Evolutionary conservation across 2,113 vertebrate species (phyloP).

Genomic region (Ammospiza caudacuta): DNA sequence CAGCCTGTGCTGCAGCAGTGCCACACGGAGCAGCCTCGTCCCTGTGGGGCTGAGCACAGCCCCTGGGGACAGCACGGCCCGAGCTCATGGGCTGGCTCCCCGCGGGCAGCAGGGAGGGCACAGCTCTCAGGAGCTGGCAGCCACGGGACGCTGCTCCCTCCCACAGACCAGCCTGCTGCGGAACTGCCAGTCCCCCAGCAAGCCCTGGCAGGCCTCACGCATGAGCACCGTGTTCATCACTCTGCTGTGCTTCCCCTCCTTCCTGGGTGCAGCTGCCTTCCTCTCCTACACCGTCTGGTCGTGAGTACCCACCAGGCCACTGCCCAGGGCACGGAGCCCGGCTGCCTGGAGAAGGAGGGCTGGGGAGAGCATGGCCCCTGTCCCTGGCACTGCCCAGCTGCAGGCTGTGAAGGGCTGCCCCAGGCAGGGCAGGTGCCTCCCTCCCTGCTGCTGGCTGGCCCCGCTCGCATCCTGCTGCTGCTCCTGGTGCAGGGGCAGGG

Average conservation of each 20-base stretch:
- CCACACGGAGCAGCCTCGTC: fast-evolving
- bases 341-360: not conserved
- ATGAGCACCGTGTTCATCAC: conserved; percentile 93
- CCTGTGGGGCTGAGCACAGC: not conserved
- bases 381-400: not conserved
- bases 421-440: not conserved
- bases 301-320: conserved; percentile 71
- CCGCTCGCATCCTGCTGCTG: not conserved
- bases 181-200: conserved; percentile 91
- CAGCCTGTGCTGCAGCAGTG: not conserved
- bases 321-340: fast-evolving
- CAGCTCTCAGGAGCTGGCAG: fast-evolving
- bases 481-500: not conserved
- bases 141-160: fast-evolving
- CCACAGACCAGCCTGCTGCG: conserved; percentile 88
- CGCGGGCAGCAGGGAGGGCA: fast-evolving
- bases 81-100: not conserved
- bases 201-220: conserved; percentile 88
- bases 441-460: not conserved
- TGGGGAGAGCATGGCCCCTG: fast-evolving
- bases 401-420: not conserved
- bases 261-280: conserved; percentile 85
- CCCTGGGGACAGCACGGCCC: no score
- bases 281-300: conserved; percentile 91
- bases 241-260: conserved; percentile 92